phyloP scores from a whole-genome alignment of 2,888 invertebrate species.

The Tridacna gigas region DNA sequence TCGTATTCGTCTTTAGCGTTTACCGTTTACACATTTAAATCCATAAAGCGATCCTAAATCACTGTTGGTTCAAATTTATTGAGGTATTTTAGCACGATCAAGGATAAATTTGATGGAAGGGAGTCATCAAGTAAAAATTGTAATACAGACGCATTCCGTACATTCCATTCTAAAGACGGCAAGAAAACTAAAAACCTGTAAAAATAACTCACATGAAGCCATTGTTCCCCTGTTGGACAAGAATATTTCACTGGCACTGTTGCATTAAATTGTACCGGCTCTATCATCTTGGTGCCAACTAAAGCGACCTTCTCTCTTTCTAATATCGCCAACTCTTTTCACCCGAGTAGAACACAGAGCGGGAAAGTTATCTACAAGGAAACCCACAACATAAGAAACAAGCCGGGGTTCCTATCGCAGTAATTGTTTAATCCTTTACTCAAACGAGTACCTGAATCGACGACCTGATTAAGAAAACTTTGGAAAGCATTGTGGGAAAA shows the following conservation, averaged over 20 bases:
- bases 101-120: no score
- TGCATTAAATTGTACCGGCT: slow-evolving; percentile 20
- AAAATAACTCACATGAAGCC: not conserved
- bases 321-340: not conserved
- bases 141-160: not conserved
- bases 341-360: slow-evolving; percentile 11
- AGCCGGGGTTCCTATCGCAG: not conserved
- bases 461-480: no score
- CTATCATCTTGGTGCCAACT: not conserved
- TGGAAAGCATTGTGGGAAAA: no score
- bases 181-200: not conserved
- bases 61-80: no score
- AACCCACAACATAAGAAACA: not conserved
- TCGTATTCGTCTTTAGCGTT: no score
- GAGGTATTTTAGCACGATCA: no score
- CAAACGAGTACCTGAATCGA: no score
- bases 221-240: not conserved
- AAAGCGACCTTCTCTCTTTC: slow-evolving; percentile 5
- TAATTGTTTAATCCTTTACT: not conserved
- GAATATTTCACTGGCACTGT: not conserved
- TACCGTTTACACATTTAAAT: no score
- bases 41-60: no score
- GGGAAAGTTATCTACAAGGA: slow-evolving; percentile 4
- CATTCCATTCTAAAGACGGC: not conserved
- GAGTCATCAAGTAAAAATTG: not conserved